phyloP scores from a whole-genome alignment of 2,888 invertebrate genomes.

The Brachypalpus laphriformis region DNA sequence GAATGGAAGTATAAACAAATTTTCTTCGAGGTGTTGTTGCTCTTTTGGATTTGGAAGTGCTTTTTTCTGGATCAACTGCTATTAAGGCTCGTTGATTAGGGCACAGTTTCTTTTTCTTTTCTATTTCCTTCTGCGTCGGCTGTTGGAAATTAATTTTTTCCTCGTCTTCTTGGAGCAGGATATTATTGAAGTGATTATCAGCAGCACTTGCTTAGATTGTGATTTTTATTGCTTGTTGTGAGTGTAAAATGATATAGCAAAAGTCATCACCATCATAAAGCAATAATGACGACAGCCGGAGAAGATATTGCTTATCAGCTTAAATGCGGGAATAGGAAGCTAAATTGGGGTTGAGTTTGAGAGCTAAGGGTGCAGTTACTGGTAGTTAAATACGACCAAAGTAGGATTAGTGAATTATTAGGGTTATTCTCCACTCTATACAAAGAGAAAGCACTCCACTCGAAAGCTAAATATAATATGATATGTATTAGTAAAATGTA shows the following conservation, averaged over 20 bases:
- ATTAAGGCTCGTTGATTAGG: neutral
- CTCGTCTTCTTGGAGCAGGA: neutral
- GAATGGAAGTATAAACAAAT: conserved; percentile 22
- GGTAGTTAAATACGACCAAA: too few species aligned
- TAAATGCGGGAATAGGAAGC: neutral
- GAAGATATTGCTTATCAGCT: neutral
- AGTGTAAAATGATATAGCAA: neutral
- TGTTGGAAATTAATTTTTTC: neutral
- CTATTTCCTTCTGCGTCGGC: neutral
- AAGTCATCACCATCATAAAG: neutral
- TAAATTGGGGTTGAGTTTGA: neutral
- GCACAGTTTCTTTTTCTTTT: neutral
- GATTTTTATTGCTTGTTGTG: conserved; percentile 15
- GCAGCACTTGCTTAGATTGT: conserved; percentile 15
- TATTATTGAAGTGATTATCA: neutral
- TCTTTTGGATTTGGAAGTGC: conserved; percentile 12
- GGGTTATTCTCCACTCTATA: too few species aligned
- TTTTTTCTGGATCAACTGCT: conserved; percentile 18
- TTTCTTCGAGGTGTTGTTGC: conserved; percentile 11
- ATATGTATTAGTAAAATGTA: too few species aligned
- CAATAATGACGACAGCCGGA: neutral
- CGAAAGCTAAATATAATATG: too few species aligned
- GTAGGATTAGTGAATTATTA: too few species aligned
- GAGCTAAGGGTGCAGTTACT: neutral
- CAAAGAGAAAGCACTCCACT: too few species aligned